phyloP scores from a whole-genome alignment of 1,140 invertebrate species.

The Drosophila obscura region DNA sequence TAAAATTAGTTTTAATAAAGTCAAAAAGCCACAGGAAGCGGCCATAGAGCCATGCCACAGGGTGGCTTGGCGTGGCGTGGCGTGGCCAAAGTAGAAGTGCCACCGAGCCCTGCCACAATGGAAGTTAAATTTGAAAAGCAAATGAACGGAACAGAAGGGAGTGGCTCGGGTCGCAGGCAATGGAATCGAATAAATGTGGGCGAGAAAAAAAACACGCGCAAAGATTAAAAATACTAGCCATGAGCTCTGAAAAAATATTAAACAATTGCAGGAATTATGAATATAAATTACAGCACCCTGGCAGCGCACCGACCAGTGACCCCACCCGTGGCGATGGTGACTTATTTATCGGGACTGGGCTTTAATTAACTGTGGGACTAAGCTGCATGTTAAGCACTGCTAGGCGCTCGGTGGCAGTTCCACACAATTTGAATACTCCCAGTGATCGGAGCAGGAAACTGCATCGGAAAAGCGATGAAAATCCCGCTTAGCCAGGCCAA shows the following conservation, averaged over 20 bases:
- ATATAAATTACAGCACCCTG: constrained; percentile 30
- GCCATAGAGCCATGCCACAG: background rate
- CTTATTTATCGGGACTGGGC: no score
- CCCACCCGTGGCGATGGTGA: no score
- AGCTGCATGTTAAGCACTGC: no score
- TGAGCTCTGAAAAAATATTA: constrained; percentile 19
- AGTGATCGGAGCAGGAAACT: no score
- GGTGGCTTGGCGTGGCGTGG: background rate
- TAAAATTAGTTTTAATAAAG: constrained; percentile 79
- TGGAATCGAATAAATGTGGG: constrained; percentile 49
- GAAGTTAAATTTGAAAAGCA: constrained; percentile 62
- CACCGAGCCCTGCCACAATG: constrained; percentile 37
- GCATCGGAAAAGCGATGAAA: no score
- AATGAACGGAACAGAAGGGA: constrained; percentile 36
- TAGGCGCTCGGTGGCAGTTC: no score
- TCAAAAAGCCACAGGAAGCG: constrained; percentile 68
- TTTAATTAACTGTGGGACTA: no score
- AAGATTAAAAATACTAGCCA: constrained; percentile 35
- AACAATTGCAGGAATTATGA: constrained; percentile 34
- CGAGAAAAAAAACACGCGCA: constrained; percentile 24
- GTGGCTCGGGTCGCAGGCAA: background rate
- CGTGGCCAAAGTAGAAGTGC: background rate
- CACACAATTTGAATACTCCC: no score
- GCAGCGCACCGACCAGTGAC: background rate
- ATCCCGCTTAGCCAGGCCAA: no score